A percentile compares a stretch with the other conserved stretches of the same genome.
Conservation (phyloP, 35 echinoderm and acorn worm genomes). For the Ophiothrix spiculata region DNA sequence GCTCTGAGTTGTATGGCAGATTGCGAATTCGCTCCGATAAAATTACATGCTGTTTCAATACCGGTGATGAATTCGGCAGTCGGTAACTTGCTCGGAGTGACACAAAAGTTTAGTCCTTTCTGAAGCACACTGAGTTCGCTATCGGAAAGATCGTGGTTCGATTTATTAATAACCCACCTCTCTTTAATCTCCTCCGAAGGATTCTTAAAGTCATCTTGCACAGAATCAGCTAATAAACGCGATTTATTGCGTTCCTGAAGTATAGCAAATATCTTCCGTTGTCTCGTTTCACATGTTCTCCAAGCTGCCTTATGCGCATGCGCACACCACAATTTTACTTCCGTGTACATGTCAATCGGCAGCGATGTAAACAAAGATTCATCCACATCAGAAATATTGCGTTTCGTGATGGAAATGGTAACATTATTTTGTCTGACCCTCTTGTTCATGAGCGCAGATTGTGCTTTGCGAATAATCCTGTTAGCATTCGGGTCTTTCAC, state of each 20-base stretch:
- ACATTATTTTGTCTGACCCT: neutral
- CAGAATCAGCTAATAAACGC: neutral
- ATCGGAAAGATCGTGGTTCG: neutral
- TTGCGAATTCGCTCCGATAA: neutral
- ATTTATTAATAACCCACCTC: neutral
- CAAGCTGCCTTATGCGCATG: neutral
- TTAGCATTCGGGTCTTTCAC: neutral
- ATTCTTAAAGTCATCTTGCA: neutral
- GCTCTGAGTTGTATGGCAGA: neutral
- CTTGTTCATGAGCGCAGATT: neutral
- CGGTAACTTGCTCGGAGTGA: neutral
- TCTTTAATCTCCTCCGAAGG: neutral
- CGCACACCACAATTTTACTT: neutral
- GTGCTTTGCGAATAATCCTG: neutral
- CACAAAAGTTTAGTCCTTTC: neutral
- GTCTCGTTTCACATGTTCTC: neutral
- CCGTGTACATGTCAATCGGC: neutral
- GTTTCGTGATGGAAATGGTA: neutral
- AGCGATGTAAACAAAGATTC: neutral
- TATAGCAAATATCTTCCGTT: neutral
- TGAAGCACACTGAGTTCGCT: neutral
- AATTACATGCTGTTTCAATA: neutral
- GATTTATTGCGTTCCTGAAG: neutral
- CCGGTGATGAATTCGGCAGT: slow-evolving; percentile 6
- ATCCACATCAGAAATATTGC: neutral